Evolutionary conservation across 2,113 vertebrate genomes (phyloP), one percentile per base, ranked within the genome.

Genomic region (Picathartes gymnocephalus): DNA sequence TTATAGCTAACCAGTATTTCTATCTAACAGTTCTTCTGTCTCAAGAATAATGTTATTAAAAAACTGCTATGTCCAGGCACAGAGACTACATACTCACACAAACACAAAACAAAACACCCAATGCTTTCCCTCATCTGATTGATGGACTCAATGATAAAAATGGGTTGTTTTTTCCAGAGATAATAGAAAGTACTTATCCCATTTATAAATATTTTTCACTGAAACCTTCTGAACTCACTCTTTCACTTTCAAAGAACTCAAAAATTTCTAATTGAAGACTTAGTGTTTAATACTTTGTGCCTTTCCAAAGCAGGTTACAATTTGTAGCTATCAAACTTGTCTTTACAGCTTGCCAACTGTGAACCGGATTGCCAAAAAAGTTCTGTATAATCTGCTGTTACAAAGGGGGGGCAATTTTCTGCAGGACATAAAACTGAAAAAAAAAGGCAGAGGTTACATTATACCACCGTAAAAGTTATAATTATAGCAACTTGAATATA

Each of bases 1-100:
- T 64, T 51, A 15, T 33, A 70, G 54, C 10, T 58, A 82, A 19
- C 20, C 21, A 91, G 33, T 78, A 81, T 53, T 84, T 18, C 54
- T 82, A 40, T 8, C 57, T 66, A 44, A 27, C 24, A 56, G 11
- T 25, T 93, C 33, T 81, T 91, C 21, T 84, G 28, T 64, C 16
- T 60, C 39, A 60, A 85, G 80, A 92, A 58, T 37, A 68, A 78
- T 56, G 14, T 80, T 82, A 70, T n/a, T 78, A n/a, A 77, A 92
- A 94, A 86, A 30, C 24, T 57, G 27, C 11, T 65, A 40, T 42
- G 10, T 17, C 33, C n/a, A 73, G 22, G 83, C 33, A 82, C 11
- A 54, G 25, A 53, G 17, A 48, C 28, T 61, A 53, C 4, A 15
- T 27, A 39, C 28, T 66, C 20, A 58, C 8, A 93, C 30, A 40